Evolutionary conservation across 2,888 invertebrate species (phyloP), one percentile per base, ranked within the genome.

Genomic region (Unio pictorum): DNA sequence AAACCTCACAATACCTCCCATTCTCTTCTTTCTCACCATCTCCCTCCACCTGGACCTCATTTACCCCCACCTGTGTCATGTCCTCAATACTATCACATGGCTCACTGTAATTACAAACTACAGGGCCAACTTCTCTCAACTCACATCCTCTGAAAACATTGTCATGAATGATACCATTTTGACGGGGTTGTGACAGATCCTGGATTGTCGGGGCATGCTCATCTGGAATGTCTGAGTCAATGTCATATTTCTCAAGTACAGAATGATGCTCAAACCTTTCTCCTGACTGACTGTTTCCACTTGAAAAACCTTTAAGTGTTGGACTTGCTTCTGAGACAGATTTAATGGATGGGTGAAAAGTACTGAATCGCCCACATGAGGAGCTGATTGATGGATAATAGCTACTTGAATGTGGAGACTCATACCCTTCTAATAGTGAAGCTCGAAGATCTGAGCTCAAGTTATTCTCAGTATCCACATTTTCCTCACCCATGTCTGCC

Each of bases 371-470:
- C 55, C 58, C 64, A 17, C 62, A 55, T n/a, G 60, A 65, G 17
- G 72, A 67, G 58, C 68, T 62, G 34, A 72, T 71, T 4, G 74
- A 74, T 17, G 76, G 76, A 28, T 72, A 69, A 57, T 68, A 76
- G 66, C 76, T 75, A 59, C 76, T 76, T 34, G 74, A 70, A 66
- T 74, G 67, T 5, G 76, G 76, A 34, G 76, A 76, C 66, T 76
- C 76, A 26, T 76, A 76, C 23, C 76, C 76, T 68, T 76, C 76
- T 61, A 59, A 76, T n/a, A 63, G 63, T 5, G 67, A 67, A 1
- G 73, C 71, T n/a, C 69, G 69, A 57, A 69, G 68, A 61, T 76
- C 74, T 23, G 76, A 76, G 30, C 74, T 72, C 8, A 59, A 64
- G 60, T 64, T 68, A 15, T 68, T 72, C 11, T 68, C 71, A 34